Base-by-base conservation (phyloP, 1,140 invertebrate genomes). In the Calephelis virginiensis region DNA sequence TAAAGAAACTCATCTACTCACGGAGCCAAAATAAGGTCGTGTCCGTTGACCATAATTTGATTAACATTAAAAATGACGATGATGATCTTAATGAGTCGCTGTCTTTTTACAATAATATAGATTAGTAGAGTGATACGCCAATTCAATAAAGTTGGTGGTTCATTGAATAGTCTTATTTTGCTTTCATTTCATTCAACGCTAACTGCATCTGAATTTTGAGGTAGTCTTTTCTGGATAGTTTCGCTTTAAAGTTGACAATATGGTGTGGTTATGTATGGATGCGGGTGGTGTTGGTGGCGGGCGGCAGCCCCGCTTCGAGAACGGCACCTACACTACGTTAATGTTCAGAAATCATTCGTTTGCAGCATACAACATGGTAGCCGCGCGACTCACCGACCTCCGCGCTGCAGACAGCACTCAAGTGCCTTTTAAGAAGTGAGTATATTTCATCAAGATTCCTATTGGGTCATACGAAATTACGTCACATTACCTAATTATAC, bases 351-450 rank as follows among this genome's bases (percentile, higher is more conserved):
- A 93, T 93, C 81, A 94, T 94, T 92, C 93, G 93, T 82, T 96
- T 96, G 92, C 95, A 98, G 97, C 97, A 92, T 98, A 98, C 94
- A 98, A 97, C 93, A 97, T 98, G 97, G 97, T 98, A 93, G 96
- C 97, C 90, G 97, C 97, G 94, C 95, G 97, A 89, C 95, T 98
- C 86, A 97, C 97, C 78, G 97, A 98, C 90, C 94, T 96, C 76
- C 95, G 97, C 92, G 97, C 96, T 92, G 83, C 92, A 93, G 82
- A 90, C 92, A 96, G 96, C 92, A 97, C 96, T 95, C 97, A 97
- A 96, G 97, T 98, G 95, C 96, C 97, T 96, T 97, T 97, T 94
- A 98, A 98, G 95, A 98, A 97, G 97, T 98, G 93, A 96, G 96
- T 96, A 78, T 0, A n/a, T 48, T 59, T 53, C 50, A 10, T 8